Evolutionary conservation across 1,140 invertebrate genomes (phyloP).

Genomic region (Zaprionus taronus): DNA sequence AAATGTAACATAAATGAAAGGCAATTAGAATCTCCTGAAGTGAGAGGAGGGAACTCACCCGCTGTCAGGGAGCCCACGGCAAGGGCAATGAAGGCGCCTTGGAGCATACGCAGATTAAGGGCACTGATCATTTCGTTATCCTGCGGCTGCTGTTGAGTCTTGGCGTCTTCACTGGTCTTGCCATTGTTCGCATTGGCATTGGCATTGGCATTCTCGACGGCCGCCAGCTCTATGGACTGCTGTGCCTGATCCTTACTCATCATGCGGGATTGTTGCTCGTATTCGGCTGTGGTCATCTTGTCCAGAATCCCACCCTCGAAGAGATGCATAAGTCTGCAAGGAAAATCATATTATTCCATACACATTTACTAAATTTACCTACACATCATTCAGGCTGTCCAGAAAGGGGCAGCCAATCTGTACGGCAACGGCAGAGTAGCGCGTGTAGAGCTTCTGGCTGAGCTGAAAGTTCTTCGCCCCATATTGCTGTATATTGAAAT

Average conservation of each 20-base stretch:
- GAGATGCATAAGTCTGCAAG: slow-evolving; percentile 87
- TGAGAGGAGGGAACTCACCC: slow-evolving; percentile 39
- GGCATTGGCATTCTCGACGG: slow-evolving; percentile 52
- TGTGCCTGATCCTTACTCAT: slow-evolving; percentile 61
- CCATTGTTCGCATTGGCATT: slow-evolving; percentile 33
- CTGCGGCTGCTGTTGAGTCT: slow-evolving; percentile 22
- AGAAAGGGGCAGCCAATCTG: slow-evolving; percentile 89
- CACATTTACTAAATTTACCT: slow-evolving; percentile 65
- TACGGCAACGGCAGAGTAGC: slow-evolving; percentile 90
- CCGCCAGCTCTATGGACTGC: slow-evolving; percentile 63
- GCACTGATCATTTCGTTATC: slow-evolving; percentile 85
- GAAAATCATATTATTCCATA: no score
- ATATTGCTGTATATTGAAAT: slow-evolving; percentile 88
- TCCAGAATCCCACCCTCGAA: slow-evolving; percentile 90
- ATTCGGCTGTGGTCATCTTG: slow-evolving; percentile 89
- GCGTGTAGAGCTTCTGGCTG: slow-evolving; percentile 89
- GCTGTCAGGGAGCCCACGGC: slow-evolving; percentile 85
- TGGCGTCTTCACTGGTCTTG: slow-evolving; percentile 36
- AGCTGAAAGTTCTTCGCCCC: slow-evolving; percentile 89
- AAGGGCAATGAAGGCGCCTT: slow-evolving; percentile 88
- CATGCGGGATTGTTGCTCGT: slow-evolving; percentile 87
- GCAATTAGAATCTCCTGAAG: neutral
- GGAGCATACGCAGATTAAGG: slow-evolving; percentile 87
- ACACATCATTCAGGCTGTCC: slow-evolving; percentile 89
- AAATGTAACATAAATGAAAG: neutral